Evolutionary conservation across 2,797 vertebrate species (phyloP).

Genomic region (Steatocranus sp.): DNA sequence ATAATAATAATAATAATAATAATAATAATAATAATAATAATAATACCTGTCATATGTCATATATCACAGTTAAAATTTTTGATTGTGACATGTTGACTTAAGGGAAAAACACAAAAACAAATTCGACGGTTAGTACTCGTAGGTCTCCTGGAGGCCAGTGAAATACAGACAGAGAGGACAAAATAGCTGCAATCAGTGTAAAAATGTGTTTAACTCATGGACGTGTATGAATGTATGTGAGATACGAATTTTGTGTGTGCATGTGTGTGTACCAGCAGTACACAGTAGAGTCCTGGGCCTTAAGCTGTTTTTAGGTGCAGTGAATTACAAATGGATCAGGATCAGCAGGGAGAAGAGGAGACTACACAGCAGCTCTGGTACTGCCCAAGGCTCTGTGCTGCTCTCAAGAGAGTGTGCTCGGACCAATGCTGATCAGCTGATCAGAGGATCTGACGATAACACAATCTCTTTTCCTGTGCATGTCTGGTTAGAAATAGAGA

Average conservation of each 20-base stretch:
- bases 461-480: neutral
- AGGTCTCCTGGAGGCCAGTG: neutral
- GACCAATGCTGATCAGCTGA: slow-evolving; percentile 38
- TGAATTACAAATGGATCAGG: slow-evolving; percentile 47
- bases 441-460: neutral
- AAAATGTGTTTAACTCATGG: neutral
- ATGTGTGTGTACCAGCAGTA: neutral
- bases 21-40: neutral
- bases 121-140: accelerated
- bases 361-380: slow-evolving; percentile 26
- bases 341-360: slow-evolving; percentile 31
- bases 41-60: neutral
- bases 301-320: slow-evolving; percentile 33
- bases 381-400: slow-evolving; percentile 27
- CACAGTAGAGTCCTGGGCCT: neutral
- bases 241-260: neutral
- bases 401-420: slow-evolving; percentile 32
- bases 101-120: neutral
- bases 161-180: neutral
- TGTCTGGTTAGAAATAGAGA: slow-evolving; percentile 21
- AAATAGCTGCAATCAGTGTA: neutral
- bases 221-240: accelerated
- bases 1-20: neutral
- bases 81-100: accelerated
- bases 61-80: neutral